A percentile compares a stretch with the other conserved stretches of the same genome.
phyloP scores from a whole-genome alignment of 2,888 invertebrate genomes.

The Polyploca ridens region DNA sequence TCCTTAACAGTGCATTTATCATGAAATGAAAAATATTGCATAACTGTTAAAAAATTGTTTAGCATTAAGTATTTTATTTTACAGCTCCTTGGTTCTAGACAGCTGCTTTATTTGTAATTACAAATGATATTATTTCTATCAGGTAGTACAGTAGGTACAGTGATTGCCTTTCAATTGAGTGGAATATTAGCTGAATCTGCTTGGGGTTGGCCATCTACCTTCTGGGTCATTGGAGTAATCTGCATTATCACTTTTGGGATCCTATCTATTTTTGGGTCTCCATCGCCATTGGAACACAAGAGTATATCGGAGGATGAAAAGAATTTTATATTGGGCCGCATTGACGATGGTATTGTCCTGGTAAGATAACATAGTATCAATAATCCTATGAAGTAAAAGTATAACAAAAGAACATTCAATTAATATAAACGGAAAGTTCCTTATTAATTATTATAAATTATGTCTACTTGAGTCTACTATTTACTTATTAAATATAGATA shows the following conservation, averaged over 20 bases:
- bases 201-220: slow-evolving; percentile 87
- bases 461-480: too few relatives aligned
- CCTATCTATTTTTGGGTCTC: slow-evolving; percentile 74
- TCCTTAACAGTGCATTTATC: too few relatives aligned
- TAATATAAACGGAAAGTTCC: too few relatives aligned
- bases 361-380: slow-evolving; percentile 38
- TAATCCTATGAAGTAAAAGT: too few relatives aligned
- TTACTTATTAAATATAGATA: too few relatives aligned
- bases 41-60: too few relatives aligned
- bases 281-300: slow-evolving; percentile 72
- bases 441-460: too few relatives aligned
- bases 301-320: slow-evolving; percentile 76
- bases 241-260: slow-evolving; percentile 76
- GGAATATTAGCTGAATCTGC: slow-evolving; percentile 84
- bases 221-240: slow-evolving; percentile 84
- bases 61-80: too few relatives aligned
- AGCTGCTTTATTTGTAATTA: slow-evolving; percentile 8
- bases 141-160: slow-evolving; percentile 87
- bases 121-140: slow-evolving; percentile 32
- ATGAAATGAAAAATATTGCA: too few relatives aligned
- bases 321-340: slow-evolving; percentile 64
- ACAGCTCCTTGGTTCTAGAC: too few relatives aligned
- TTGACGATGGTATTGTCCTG: slow-evolving; percentile 37
- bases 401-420: too few relatives aligned
- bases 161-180: slow-evolving; percentile 85